Evolutionary conservation across 2,888 invertebrate species (phyloP).

Genomic region (Diachrysia chrysitis): DNA sequence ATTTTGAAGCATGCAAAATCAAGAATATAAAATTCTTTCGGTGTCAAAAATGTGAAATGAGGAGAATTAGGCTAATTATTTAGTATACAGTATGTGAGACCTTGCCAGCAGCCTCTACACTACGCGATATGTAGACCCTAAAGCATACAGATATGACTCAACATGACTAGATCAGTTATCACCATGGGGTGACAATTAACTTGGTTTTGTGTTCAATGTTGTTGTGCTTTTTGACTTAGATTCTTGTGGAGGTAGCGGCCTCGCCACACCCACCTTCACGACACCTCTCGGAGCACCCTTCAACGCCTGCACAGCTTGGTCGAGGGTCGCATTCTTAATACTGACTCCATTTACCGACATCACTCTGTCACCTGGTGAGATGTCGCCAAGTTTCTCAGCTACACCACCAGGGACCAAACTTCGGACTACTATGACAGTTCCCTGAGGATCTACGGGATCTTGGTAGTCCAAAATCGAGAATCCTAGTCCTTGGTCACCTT

Average conservation of each 20-base stretch:
- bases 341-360: slow-evolving; percentile 97
- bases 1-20: slow-evolving; percentile 11
- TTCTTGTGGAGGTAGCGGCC: slow-evolving; percentile 91
- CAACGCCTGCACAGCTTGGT: slow-evolving; percentile 98
- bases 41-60: background rate
- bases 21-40: background rate
- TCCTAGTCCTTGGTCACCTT: slow-evolving; percentile 98
- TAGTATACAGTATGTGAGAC: slow-evolving; percentile 27
- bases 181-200: slow-evolving; percentile 78
- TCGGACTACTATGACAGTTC: slow-evolving; percentile 98
- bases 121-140: slow-evolving; percentile 72
- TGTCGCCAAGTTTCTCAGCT: slow-evolving; percentile 97
- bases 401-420: slow-evolving; percentile 99
- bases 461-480: slow-evolving; percentile 99
- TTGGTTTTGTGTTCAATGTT: slow-evolving; percentile 78
- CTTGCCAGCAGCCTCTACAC: slow-evolving; percentile 55
- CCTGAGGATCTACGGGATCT: slow-evolving; percentile 98
- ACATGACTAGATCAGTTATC: slow-evolving; percentile 81
- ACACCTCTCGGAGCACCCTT: slow-evolving; percentile 97
- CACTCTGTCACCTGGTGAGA: slow-evolving; percentile 98
- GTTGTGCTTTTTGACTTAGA: slow-evolving; percentile 82
- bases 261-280: slow-evolving; percentile 97
- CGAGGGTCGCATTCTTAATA: slow-evolving; percentile 97
- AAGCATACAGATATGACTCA: slow-evolving; percentile 81
- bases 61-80: background rate